Percentiles rank a stretch among this genome's conserved stretches.
Conservation (phyloP, 2,113 vertebrate species). For the Osmerus eperlanus region DNA sequence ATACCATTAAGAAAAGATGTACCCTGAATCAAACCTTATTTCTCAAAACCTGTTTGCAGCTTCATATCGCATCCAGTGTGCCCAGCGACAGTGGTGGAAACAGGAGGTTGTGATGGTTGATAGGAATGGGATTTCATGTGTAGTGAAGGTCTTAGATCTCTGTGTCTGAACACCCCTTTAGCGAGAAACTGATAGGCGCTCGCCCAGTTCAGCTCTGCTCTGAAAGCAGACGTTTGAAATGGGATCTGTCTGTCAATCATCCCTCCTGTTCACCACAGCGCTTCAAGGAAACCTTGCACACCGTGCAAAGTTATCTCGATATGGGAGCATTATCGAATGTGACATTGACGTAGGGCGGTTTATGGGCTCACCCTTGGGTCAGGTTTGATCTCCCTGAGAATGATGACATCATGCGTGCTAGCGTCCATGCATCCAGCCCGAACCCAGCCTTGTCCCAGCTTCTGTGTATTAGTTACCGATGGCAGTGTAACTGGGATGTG, state of each 20-base stretch:
- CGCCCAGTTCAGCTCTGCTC: conserved; percentile 5
- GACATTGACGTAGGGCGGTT: background rate
- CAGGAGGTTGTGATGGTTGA: no score
- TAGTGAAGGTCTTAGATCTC: background rate
- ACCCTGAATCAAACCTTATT: no score
- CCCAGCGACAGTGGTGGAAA: background rate
- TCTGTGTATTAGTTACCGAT: conserved; percentile 2
- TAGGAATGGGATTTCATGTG: no score
- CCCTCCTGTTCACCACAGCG: conserved; percentile 1
- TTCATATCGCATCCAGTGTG: background rate
- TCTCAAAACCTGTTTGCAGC: background rate
- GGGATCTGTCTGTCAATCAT: conserved; percentile 9
- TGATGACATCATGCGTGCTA: background rate
- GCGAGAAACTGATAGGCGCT: background rate
- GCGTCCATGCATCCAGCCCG: background rate
- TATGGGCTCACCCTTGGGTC: background rate
- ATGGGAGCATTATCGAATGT: background rate
- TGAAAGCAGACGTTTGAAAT: conserved; percentile 1
- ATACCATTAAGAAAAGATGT: no score
- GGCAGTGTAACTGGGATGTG: background rate
- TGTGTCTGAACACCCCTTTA: background rate
- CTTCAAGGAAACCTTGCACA: conserved; percentile 5
- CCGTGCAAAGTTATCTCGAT: conserved; percentile 18
- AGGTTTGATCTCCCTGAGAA: background rate
- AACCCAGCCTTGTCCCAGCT: background rate